phyloP scores from a whole-genome alignment of 1,140 invertebrate genomes.

The Metaphire vulgaris region DNA sequence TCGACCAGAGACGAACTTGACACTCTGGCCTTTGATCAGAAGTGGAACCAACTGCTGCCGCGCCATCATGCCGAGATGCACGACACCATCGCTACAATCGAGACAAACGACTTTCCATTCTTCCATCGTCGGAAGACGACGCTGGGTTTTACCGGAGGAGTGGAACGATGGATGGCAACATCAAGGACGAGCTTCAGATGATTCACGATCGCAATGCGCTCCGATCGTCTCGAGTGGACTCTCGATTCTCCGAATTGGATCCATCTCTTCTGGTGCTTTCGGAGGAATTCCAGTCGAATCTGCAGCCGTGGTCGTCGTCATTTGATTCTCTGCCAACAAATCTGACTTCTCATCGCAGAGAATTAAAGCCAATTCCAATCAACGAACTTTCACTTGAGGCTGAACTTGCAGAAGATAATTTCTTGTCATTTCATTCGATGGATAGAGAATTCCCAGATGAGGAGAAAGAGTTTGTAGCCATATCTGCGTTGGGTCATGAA shows the following conservation, averaged over 20 bases:
- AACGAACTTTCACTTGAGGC: background rate
- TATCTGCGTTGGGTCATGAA: background rate
- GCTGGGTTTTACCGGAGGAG: background rate
- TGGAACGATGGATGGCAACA: background rate
- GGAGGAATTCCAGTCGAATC: background rate
- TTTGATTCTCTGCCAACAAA: background rate
- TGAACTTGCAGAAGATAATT: background rate
- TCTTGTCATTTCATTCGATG: background rate
- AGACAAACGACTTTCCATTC: background rate
- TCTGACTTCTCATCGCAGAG: background rate
- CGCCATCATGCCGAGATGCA: background rate
- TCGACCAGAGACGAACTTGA: conserved; percentile 29
- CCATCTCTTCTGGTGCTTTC: background rate
- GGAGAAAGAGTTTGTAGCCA: too few species aligned
- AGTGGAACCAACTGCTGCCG: conserved; percentile 35
- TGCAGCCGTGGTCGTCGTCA: background rate
- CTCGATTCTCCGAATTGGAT: background rate
- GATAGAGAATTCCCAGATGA: background rate
- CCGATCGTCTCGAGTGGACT: background rate
- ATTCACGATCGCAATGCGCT: background rate
- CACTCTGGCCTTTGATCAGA: conserved; percentile 33
- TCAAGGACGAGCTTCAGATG: background rate
- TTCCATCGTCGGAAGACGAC: background rate
- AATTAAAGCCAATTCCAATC: background rate
- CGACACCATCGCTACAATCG: background rate